These are phyloP conservation scores for Dolichopus griseipennis DNA, from an alignment of 2,888 invertebrate genomes.

Conservation along the genomic window DNA sequence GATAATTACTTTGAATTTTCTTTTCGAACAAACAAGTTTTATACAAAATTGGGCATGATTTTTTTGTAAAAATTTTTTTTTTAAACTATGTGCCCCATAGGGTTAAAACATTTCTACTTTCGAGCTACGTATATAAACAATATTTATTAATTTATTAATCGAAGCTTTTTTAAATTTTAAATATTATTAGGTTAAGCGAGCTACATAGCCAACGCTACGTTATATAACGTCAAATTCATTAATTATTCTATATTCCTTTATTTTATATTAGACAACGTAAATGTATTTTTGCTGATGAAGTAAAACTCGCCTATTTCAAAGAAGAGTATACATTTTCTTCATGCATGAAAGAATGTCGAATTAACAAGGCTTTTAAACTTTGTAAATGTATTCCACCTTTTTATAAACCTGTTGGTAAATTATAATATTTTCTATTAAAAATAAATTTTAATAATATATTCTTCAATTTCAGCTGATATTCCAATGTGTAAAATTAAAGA, in stretches of 20 bases:
- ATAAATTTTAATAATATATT: conserved; percentile 6
- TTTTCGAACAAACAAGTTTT: too few relatives aligned
- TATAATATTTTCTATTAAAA: neutral
- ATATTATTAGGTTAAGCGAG: too few relatives aligned
- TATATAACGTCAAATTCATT: too few relatives aligned
- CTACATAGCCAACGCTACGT: too few relatives aligned
- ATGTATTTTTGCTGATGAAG: conserved; percentile 63
- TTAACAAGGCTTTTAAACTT: conserved; percentile 52
- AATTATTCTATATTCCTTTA: neutral
- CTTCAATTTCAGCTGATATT: conserved; percentile 42
- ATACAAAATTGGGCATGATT: too few relatives aligned
- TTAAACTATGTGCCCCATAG: too few relatives aligned
- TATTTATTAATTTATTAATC: too few relatives aligned
- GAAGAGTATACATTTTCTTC: conserved; percentile 61
- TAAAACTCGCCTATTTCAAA: conserved; percentile 48
- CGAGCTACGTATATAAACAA: too few relatives aligned
- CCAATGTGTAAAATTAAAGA: conserved; percentile 52
- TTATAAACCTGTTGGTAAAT: conserved; percentile 52
- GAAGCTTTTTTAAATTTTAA: too few relatives aligned
- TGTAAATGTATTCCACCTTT: conserved; percentile 68
- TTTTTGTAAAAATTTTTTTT: too few relatives aligned
- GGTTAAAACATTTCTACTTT: too few relatives aligned
- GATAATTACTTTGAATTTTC: too few relatives aligned
- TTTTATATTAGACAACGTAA: conserved; percentile 50
- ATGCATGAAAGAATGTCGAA: conserved; percentile 65